Percentiles rank a stretch among this genome's conserved stretches.
These are phyloP conservation scores for Sardina pilchardus DNA, from an alignment of 2,113 vertebrate genomes.

Conservation along the genomic window DNA sequence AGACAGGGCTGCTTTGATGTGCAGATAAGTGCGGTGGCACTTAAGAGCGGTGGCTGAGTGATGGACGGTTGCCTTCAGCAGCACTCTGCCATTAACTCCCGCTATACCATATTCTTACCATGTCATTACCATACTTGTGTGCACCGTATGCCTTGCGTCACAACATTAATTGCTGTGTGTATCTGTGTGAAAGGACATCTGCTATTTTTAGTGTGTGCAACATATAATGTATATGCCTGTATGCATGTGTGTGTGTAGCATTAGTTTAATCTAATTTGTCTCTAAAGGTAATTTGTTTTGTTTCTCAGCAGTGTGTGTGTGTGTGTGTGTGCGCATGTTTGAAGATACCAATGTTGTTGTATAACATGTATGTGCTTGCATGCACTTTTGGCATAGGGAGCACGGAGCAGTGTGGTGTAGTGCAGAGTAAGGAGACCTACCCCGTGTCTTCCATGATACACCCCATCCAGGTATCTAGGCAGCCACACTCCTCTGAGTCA, in stretches of 20 bases:
- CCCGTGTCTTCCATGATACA: conserved; percentile 56
- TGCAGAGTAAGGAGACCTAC: conserved; percentile 30
- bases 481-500: conserved; percentile 49
- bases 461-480: conserved; percentile 40
- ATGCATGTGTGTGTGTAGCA: not conserved
- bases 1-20: not conserved
- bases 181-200: not conserved
- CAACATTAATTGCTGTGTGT: not conserved
- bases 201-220: not conserved
- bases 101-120: not conserved
- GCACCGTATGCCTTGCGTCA: not conserved
- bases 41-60: not conserved
- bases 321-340: not conserved
- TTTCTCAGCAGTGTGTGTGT: not conserved
- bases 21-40: not conserved
- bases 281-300: no score
- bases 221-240: not conserved
- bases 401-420: no score
- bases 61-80: not conserved
- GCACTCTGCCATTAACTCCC: not conserved
- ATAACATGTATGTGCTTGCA: not conserved
- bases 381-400: not conserved
- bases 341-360: not conserved
- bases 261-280: not conserved
- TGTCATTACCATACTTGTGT: not conserved